Evolutionary conservation across 2,797 vertebrate genomes (phyloP).

Genomic region (Esox masquinongy): DNA sequence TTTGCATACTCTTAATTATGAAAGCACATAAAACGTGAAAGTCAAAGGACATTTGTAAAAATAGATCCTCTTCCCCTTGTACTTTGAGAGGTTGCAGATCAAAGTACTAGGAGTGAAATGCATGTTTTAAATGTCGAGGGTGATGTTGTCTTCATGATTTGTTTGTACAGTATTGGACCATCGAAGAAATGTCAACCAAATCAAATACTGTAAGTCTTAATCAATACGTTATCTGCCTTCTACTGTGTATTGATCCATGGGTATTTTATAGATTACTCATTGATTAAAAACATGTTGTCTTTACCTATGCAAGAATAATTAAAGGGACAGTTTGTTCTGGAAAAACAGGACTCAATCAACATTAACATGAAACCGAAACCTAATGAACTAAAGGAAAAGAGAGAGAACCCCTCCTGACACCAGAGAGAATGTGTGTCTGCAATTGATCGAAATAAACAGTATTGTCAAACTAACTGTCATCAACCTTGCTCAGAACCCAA

Average conservation of each 20-base stretch:
- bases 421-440: background rate
- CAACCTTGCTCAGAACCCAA: background rate
- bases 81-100: constrained; percentile 12
- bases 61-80: constrained; percentile 29
- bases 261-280: background rate
- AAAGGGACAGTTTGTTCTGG: background rate
- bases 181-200: background rate
- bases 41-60: constrained; percentile 52
- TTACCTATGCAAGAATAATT: background rate
- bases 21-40: constrained; percentile 63
- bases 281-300: background rate
- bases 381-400: background rate
- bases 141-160: background rate
- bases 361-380: background rate
- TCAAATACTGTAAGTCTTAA: background rate
- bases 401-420: background rate
- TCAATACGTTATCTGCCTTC: background rate
- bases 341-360: background rate
- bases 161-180: background rate
- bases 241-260: background rate
- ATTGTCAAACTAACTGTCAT: background rate
- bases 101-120: background rate
- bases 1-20: constrained; percentile 65
- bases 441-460: too few relatives aligned
- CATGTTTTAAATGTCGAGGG: background rate